Evolutionary conservation across 23 tunicate species (phyloP), one percentile per base, ranked within the genome.

Genomic region (Ascidia mentula): DNA sequence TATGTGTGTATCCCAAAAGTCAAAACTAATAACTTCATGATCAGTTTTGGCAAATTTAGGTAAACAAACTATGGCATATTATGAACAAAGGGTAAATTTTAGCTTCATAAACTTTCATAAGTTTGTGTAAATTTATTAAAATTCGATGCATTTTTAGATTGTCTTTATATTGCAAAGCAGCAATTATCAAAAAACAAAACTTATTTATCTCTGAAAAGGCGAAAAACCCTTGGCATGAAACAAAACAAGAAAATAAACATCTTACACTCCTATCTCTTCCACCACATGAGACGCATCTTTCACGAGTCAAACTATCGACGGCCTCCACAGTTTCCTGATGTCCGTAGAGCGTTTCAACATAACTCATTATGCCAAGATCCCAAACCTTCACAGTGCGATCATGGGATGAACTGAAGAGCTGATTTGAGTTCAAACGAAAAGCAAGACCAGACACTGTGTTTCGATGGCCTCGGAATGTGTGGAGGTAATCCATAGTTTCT

Each of bases 331-430:
- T 45, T 38, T 91, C 90, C 60, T 91, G 97, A 61, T 96, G 97
- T 18, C 99, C 97, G 74, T 84, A 96, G 65, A 96, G 45, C 7
- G 99, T 96, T 59, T 96, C 99, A 38, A 96, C 89, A 79, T 91
- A 96, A 40, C 89, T 87, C 91, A 93, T 81, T n/a, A 69, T 77
- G 12, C 92, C 97, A 17, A 91, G 70, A 77, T 96, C 88, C 99
- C 99, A 96, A 0, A 95, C 95, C 59, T 95, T 93, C 39, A 88
- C 89, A 39, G 95, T 83, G 22, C 89, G 84, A 80, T 93, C 98
- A 75, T 69, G 72, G 6, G 93, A 84, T 1, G 81, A 30, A 42
- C 88, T 80, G 59, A 88, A 93, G 0, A 93, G 84, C 72, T 93
- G 93, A 39, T 38, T 75, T 22, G 60, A 32, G 34, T 85, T 85